A percentile compares a stretch with the other conserved stretches of the same genome.
phyloP scores from a whole-genome alignment of 1,140 invertebrate genomes.

The Drosophila micromelanica region DNA sequence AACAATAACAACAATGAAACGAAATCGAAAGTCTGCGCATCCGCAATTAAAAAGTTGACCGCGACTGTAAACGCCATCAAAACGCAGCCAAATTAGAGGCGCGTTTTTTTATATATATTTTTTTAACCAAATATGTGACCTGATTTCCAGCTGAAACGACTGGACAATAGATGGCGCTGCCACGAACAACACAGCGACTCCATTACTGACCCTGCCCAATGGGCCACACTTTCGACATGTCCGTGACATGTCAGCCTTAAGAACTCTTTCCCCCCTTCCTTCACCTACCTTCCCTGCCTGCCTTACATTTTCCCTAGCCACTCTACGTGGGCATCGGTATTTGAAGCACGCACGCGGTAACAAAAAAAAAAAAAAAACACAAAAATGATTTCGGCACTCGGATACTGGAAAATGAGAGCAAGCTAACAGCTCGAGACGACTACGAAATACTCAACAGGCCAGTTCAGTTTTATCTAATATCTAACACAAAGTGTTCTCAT shows the following conservation, averaged over 20 bases:
- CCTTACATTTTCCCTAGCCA: conserved; percentile 11
- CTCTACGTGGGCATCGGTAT: conserved; percentile 49
- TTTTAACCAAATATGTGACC: conserved; percentile 57
- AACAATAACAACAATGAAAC: conserved; percentile 48
- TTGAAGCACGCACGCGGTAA: conserved; percentile 64
- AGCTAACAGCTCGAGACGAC: neutral
- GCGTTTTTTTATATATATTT: conserved; percentile 16
- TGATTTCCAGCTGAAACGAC: conserved; percentile 5
- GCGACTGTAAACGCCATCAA: conserved; percentile 65
- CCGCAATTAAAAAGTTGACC: conserved; percentile 73
- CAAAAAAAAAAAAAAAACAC: too few species aligned
- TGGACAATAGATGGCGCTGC: conserved; percentile 26
- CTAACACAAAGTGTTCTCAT: neutral
- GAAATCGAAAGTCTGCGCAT: conserved; percentile 81
- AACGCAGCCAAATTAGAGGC: conserved; percentile 76
- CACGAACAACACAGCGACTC: neutral
- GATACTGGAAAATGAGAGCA: conserved; percentile 14
- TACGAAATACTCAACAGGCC: neutral
- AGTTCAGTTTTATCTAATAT: too few species aligned
- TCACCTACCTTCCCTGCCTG: neutral
- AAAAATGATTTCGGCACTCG: conserved; percentile 15
- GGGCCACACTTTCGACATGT: neutral
- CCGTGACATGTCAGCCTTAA: neutral
- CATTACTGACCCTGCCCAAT: conserved; percentile 51
- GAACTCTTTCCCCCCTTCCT: neutral